These are phyloP conservation scores for Macrophya annulata DNA, from an alignment of 2,888 invertebrate genomes.

Conservation along the genomic window DNA sequence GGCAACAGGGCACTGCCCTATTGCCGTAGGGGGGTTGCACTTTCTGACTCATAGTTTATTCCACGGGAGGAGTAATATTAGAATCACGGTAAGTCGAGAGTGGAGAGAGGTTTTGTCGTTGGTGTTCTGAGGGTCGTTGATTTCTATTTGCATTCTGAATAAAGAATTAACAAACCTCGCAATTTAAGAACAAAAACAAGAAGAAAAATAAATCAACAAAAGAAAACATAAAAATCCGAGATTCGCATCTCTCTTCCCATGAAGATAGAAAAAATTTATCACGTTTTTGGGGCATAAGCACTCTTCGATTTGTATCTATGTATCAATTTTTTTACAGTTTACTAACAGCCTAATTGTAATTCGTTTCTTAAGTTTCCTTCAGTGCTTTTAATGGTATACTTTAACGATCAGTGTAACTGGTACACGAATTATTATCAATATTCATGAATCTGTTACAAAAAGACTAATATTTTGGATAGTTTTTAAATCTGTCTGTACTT, in stretches of 20 bases:
- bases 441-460: background rate
- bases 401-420: background rate
- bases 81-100: constrained; percentile 27
- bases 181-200: background rate
- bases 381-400: background rate
- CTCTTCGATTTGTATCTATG: background rate
- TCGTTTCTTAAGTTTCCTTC: background rate
- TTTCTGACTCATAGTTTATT: constrained; percentile 55
- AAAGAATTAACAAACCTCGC: background rate
- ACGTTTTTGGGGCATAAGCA: background rate
- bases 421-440: background rate
- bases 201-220: too few species aligned
- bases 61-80: constrained; percentile 53
- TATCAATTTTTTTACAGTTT: background rate
- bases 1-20: constrained; percentile 41
- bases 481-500: background rate
- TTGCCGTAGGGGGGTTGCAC: background rate
- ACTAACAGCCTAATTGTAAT: background rate
- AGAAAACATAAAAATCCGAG: background rate
- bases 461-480: background rate
- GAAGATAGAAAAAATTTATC: background rate
- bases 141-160: background rate
- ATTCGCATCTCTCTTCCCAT: background rate
- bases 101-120: background rate
- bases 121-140: background rate